These are phyloP conservation scores for Heliconius cydno DNA, from an alignment of 2,888 invertebrate genomes.

Conservation along the genomic window DNA sequence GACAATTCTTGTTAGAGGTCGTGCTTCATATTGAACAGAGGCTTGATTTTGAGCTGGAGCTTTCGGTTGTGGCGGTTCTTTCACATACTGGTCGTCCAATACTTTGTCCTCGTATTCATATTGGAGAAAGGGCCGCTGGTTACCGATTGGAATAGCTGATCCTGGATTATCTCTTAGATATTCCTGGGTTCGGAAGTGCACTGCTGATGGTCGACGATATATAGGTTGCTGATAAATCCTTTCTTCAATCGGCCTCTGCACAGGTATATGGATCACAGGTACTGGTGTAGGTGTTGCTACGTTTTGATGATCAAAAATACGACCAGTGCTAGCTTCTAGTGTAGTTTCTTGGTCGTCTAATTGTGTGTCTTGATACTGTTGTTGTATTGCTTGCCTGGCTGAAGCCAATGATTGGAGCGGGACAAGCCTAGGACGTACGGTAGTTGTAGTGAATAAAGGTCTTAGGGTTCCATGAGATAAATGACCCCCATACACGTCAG, in stretches of 20 bases:
- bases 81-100: slow-evolving; percentile 75
- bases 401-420: slow-evolving; percentile 80
- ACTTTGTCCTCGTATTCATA: slow-evolving; percentile 78
- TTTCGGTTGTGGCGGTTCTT: slow-evolving; percentile 64
- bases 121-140: slow-evolving; percentile 79
- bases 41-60: slow-evolving; percentile 64
- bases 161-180: slow-evolving; percentile 80
- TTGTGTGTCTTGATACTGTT: slow-evolving; percentile 70
- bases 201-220: slow-evolving; percentile 66
- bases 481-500: slow-evolving; percentile 87
- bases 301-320: slow-evolving; percentile 76
- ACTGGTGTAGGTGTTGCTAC: slow-evolving; percentile 80
- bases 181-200: slow-evolving; percentile 77
- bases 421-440: slow-evolving; percentile 81
- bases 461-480: slow-evolving; percentile 85
- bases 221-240: slow-evolving; percentile 72
- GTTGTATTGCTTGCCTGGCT: slow-evolving; percentile 76
- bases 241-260: slow-evolving; percentile 68
- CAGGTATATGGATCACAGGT: slow-evolving; percentile 82
- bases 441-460: slow-evolving; percentile 87
- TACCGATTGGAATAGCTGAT: slow-evolving; percentile 77
- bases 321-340: slow-evolving; percentile 80
- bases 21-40: slow-evolving; percentile 67
- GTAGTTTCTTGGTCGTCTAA: slow-evolving; percentile 74
- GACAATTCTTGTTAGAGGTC: slow-evolving; percentile 73